These are phyloP conservation scores for Phalanger gymnotis DNA, from an alignment of 2,797 vertebrate genomes.

Conservation along the genomic window DNA sequence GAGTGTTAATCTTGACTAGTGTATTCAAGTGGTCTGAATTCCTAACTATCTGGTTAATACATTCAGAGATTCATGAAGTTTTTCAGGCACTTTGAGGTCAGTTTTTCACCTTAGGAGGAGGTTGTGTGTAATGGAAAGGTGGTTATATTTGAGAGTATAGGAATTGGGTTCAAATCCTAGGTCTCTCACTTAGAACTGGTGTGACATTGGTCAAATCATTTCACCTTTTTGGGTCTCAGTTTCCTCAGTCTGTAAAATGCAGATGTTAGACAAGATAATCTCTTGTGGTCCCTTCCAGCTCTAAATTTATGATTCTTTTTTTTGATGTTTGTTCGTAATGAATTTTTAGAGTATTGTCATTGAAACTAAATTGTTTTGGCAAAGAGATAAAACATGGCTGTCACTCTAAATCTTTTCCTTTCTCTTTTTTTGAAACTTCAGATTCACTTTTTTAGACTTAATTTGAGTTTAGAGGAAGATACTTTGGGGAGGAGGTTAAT, in stretches of 20 bases:
- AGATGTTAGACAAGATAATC: background rate
- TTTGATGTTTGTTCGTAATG: background rate
- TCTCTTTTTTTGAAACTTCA: background rate
- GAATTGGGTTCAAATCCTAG: background rate
- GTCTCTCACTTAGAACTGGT: background rate
- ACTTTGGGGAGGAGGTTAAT: constrained; percentile 19
- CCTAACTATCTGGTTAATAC: background rate
- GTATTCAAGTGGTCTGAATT: constrained; percentile 21
- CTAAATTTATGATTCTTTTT: background rate
- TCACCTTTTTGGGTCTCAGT: background rate
- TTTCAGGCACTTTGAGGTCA: constrained; percentile 14
- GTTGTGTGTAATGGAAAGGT: background rate
- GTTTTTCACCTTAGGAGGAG: constrained; percentile 32
- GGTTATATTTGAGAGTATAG: background rate
- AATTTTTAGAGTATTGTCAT: background rate
- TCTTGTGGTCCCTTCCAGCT: background rate
- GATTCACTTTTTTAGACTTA: background rate
- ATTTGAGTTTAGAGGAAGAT: constrained; percentile 1
- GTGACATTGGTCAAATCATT: background rate
- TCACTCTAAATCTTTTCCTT: background rate
- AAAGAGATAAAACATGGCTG: background rate
- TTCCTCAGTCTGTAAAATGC: background rate
- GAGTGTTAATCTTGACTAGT: constrained; percentile 32
- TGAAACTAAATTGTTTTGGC: background rate
- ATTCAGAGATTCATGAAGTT: constrained; percentile 31